Evolutionary conservation across 2,888 invertebrate species (phyloP).

Genomic region (Microctonus brassicae): DNA sequence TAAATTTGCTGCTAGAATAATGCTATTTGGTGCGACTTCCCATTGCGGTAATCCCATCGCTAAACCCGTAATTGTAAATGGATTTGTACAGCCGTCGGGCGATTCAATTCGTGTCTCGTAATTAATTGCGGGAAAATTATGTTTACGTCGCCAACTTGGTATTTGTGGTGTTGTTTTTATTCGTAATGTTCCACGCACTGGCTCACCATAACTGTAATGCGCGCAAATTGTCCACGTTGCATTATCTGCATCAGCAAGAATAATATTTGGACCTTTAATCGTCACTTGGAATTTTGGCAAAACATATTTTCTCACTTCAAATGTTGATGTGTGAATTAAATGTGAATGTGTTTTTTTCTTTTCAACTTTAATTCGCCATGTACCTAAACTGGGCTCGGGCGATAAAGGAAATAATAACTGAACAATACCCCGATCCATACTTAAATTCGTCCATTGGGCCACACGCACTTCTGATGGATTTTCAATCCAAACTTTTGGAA

Average conservation of each 20-base stretch:
- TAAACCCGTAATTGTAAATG: conserved; percentile 61
- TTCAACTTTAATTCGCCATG: conserved; percentile 71
- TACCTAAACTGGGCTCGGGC: conserved; percentile 69
- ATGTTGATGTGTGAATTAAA: conserved; percentile 64
- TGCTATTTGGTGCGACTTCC: conserved; percentile 63
- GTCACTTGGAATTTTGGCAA: conserved; percentile 75
- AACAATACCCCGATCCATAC: conserved; percentile 75
- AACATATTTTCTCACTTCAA: conserved; percentile 73
- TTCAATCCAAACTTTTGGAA: conserved; percentile 77
- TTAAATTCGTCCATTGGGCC: conserved; percentile 76
- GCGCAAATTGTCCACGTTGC: conserved; percentile 73
- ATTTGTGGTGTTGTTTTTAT: conserved; percentile 66
- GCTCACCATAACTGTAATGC: conserved; percentile 76
- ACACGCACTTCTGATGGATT: conserved; percentile 77
- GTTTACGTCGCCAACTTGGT: conserved; percentile 62
- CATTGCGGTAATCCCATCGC: conserved; percentile 63
- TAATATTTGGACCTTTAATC: conserved; percentile 71
- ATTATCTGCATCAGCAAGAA: conserved; percentile 69
- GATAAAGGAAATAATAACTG: conserved; percentile 72
- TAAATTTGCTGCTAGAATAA: conserved; percentile 68
- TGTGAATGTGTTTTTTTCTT: conserved; percentile 59
- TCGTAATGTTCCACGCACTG: conserved; percentile 73
- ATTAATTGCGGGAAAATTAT: conserved; percentile 62
- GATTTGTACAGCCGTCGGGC: conserved; percentile 63
- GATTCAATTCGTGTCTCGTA: conserved; percentile 52